Base-by-base conservation (phyloP, 2,888 invertebrate species). In the Capitulum mitella region DNA sequence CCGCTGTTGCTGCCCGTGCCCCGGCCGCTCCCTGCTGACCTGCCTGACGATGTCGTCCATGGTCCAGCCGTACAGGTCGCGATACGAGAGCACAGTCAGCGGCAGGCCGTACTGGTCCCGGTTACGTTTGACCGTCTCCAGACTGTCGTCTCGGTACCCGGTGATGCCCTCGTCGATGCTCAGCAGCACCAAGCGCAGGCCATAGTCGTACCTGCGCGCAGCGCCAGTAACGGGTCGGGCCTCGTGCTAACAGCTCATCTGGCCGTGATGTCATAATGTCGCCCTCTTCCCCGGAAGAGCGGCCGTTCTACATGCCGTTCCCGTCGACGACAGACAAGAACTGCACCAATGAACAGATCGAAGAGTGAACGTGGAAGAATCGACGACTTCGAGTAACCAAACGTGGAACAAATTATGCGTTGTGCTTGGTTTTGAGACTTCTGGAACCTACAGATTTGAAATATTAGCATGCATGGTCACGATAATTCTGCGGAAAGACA, bases 91-190 rank as follows among this genome's bases (percentile, higher is more conserved):
- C 81, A 99, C 95, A 88, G 94, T 97, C 64, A 99, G 87, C 0
- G 96, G 92, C 87, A 99, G 92, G 83, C 91, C 90, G 87, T 98
- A 99, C 85, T 98, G 97, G 83, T 93, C 92, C 79, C 94, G 90
- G 85, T 99, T 99, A 85, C 93, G 90, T 85, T 97, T 95, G 0
- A 99, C 99, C 1, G 98, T 98, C 87, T 97, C 93, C 79, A 98
- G 88, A 85, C 98, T 98, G 85, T 98, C 98, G 86, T 98, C 98
- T 82, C 98, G 88, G 85, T 95, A 95, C 1, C 95, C 93, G 81
- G 95, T 96, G 82, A 99, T 99, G 79, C 99, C 98, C 89, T 99
- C 99, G 86, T 99, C 99, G 82, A 99, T 96, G 0, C 98, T 99
- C 61, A 99, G 88, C 46, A 99, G 88, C 82, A 94, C 90, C 61